Percentiles rank a stretch among this genome's conserved stretches.
phyloP scores from a whole-genome alignment of 64 coral and sea anemone species.

The Exaiptasia diaphana region DNA sequence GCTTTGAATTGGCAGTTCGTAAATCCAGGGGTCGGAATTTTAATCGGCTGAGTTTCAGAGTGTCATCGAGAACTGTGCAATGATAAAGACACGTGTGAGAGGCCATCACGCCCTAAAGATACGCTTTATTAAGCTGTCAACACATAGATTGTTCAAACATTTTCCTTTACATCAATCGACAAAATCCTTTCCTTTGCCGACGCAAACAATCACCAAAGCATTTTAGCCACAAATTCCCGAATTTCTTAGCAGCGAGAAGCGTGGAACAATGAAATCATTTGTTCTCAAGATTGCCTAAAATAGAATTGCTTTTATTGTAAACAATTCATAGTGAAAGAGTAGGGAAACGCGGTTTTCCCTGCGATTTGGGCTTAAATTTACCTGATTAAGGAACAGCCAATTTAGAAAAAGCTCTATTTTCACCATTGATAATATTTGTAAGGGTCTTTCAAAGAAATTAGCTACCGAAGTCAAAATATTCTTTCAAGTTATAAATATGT shows the following conservation, averaged over 20 bases:
- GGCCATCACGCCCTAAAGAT: constrained; percentile 39
- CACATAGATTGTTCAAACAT: constrained; percentile 50
- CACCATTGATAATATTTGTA: background rate
- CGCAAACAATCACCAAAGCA: background rate
- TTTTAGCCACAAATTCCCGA: constrained; percentile 4
- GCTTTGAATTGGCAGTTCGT: constrained; percentile 1
- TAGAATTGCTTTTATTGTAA: background rate
- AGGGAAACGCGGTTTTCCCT: constrained; percentile 4
- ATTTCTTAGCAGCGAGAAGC: background rate
- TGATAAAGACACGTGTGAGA: background rate
- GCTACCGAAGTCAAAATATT: constrained; percentile 46
- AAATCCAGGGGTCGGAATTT: background rate
- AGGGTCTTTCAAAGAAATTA: background rate
- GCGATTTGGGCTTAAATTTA: background rate
- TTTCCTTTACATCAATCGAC: constrained; percentile 39
- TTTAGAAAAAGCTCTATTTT: background rate
- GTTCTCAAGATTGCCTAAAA: background rate
- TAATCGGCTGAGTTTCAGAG: background rate
- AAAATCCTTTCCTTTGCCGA: constrained; percentile 61
- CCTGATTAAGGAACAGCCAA: background rate
- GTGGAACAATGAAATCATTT: background rate
- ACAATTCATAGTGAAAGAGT: background rate
- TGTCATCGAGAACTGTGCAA: constrained; percentile 16
- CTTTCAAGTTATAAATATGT: constrained; percentile 56
- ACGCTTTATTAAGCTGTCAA: constrained; percentile 52